These are phyloP conservation scores for Atherinomorus stipes DNA, from an alignment of 2,113 vertebrate genomes.

Conservation along the genomic window DNA sequence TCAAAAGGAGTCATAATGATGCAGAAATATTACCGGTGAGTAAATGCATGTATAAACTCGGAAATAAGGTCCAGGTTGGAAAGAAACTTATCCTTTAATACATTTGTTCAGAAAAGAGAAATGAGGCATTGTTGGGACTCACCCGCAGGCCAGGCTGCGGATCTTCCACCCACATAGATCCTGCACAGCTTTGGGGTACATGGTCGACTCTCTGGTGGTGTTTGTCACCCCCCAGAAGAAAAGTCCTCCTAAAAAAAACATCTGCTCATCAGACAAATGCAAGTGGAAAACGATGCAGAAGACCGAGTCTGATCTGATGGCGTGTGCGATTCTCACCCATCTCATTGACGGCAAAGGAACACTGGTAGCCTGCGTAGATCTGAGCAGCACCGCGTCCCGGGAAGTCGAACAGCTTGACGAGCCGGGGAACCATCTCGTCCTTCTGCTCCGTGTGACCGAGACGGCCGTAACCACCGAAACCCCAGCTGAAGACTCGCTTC, in stretches of 20 bases:
- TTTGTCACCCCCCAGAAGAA: constrained; percentile 99
- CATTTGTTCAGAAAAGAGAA: too few relatives aligned
- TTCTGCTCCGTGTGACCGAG: constrained; percentile 95
- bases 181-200: constrained; percentile 97
- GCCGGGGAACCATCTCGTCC: constrained; percentile 95
- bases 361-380: constrained; percentile 92
- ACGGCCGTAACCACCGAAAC: constrained; percentile 93
- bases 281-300: not conserved
- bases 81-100: too few relatives aligned
- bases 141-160: constrained; percentile 94
- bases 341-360: constrained; percentile 94
- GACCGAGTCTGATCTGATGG: too few relatives aligned
- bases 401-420: constrained; percentile 96
- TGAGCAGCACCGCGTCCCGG: constrained; percentile 91
- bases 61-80: too few relatives aligned
- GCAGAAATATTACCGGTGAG: too few relatives aligned
- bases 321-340: constrained; percentile 81
- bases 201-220: constrained; percentile 95
- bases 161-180: constrained; percentile 97
- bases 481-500: constrained; percentile 97
- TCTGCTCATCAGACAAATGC: not conserved
- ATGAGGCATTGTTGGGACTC: constrained; percentile 50
- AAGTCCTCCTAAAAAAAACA: constrained; percentile 84
- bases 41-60: too few relatives aligned
- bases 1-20: too few relatives aligned